Base-by-base conservation (phyloP, 2,888 invertebrate species). In the Tupiocoris notatus region DNA sequence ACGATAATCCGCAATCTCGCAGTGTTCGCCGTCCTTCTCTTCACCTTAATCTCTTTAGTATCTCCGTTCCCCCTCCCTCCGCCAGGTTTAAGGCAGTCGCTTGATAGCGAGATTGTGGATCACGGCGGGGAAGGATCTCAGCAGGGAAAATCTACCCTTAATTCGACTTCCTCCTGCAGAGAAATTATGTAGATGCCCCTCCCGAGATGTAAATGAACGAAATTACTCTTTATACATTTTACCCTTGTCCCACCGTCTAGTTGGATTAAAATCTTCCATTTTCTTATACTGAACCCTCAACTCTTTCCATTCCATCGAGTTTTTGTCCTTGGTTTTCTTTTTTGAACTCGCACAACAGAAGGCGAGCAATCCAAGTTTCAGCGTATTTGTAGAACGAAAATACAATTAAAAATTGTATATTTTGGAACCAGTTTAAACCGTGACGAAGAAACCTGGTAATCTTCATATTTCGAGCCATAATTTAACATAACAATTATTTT, bases 201-300 rank as follows among this genome's bases (percentile, higher is more conserved):
- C 39, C 39, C n/a, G 64, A 25, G 64, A 64, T 25, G 64, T 25
- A 64, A 64, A 64, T 64, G 64, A 64, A 64, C 64, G 24, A 24
- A 64, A 64, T 64, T 64, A 64, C 64, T 23, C 64, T 64, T 63
- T 64, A 64, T 64, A 25, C 64, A 25, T 64, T 64, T 64, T 23
- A 18, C 24, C 24, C 18, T 23, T 64, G 64, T 64, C 64, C 25
- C 18, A 24, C n/a, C 24, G 39, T 39, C 39, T 39, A 39, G 39
- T 39, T 39, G 12, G 39, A 39, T 39, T 39, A 39, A 39, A 12
- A 39, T 39, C 39, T 39, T 39, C 39, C 39, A 39, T 39, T 39
- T 39, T 12, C 6, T 12, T 39, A 39, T 39, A 3, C 39, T 39
- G 3, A 39, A 39, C 3, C 39, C 39, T 39, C 39, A 39, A 3